Conservation (phyloP, 2,113 vertebrate species). For the Sorex araneus region DNA sequence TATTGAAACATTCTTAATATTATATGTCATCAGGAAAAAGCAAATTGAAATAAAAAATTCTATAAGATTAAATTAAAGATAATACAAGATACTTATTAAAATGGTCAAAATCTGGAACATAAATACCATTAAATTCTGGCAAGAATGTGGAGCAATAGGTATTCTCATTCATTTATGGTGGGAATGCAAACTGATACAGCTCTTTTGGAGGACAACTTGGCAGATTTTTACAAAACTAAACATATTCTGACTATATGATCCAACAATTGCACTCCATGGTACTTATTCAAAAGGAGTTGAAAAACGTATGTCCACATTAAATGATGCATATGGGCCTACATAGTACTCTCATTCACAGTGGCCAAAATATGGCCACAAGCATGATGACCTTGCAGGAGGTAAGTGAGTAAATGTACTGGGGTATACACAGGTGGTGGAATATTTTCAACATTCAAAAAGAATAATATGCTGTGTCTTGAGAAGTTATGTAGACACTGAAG, state of each 20-base stretch:
- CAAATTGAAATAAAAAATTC: not conserved
- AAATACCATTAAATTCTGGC: not conserved
- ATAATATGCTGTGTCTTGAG: not conserved
- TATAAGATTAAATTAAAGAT: not conserved
- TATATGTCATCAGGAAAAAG: not conserved
- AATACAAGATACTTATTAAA: not conserved
- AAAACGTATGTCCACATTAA: constrained; percentile 33
- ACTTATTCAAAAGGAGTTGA: constrained; percentile 33
- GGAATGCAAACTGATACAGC: not conserved
- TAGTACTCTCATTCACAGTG: not conserved
- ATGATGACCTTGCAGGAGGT: not conserved
- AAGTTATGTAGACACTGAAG: not conserved
- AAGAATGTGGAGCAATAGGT: not conserved
- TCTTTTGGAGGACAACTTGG: not conserved
- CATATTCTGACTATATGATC: not conserved
- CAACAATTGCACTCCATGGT: not conserved
- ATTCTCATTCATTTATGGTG: not conserved
- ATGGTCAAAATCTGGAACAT: not conserved
- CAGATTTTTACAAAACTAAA: constrained; percentile 34
- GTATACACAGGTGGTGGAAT: not conserved
- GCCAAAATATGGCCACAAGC: constrained; percentile 18
- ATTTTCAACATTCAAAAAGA: not conserved
- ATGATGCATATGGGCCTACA: not conserved
- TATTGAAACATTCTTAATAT: not conserved
- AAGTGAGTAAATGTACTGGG: not conserved